phyloP scores from a whole-genome alignment of 2,797 vertebrate species.

The Benthosema pterotum region DNA sequence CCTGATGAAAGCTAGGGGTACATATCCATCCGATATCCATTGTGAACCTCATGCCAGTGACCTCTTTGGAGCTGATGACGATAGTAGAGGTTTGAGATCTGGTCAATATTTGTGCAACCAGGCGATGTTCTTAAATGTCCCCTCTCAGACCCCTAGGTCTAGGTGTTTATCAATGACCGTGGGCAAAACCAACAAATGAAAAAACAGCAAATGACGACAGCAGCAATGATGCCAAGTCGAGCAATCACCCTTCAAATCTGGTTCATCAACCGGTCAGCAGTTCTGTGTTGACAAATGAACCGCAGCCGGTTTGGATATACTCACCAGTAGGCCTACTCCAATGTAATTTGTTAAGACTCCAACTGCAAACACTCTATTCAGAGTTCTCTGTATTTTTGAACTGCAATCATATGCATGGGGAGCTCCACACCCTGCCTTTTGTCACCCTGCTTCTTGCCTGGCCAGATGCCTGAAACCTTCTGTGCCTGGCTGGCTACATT shows the following conservation, averaged over 20 bases:
- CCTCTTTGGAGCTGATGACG: slow-evolving; percentile 53
- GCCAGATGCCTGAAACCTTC: slow-evolving; percentile 16
- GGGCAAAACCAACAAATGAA: slow-evolving; percentile 43
- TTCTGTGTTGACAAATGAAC: background rate
- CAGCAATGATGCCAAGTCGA: slow-evolving; percentile 32
- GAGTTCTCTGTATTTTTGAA: too few relatives aligned
- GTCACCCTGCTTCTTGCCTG: slow-evolving; percentile 19
- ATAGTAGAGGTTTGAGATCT: slow-evolving; percentile 8
- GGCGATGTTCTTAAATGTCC: slow-evolving; percentile 35
- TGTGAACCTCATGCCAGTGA: slow-evolving; percentile 59
- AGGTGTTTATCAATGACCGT: slow-evolving; percentile 42
- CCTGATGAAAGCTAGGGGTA: slow-evolving; percentile 28
- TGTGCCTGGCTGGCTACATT: slow-evolving; percentile 14
- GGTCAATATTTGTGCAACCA: slow-evolving; percentile 70
- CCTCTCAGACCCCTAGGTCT: slow-evolving; percentile 32
- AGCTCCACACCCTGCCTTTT: slow-evolving; percentile 18
- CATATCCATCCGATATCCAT: slow-evolving; percentile 16
- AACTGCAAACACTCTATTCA: background rate
- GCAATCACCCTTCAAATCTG: slow-evolving; percentile 16
- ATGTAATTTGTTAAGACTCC: background rate
- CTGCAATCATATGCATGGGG: slow-evolving; percentile 21
- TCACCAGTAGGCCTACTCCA: background rate
- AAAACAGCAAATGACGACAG: slow-evolving; percentile 51
- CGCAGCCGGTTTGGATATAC: background rate
- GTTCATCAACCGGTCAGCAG: background rate